These are phyloP conservation scores for Ameiurus melas DNA, from an alignment of 2,113 vertebrate species.

Conservation along the genomic window DNA sequence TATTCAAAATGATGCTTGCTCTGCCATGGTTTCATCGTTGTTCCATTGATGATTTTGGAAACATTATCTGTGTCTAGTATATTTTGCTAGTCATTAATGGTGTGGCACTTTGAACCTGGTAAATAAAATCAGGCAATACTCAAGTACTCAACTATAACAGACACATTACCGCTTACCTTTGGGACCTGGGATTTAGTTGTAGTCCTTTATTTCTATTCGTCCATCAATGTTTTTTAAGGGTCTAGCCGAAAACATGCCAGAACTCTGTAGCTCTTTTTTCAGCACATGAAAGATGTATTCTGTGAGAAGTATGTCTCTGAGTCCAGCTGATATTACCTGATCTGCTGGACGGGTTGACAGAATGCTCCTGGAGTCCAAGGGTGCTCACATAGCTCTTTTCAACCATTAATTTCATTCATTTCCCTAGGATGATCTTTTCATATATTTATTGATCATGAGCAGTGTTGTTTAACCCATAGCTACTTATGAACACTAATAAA, in stretches of 20 bases:
- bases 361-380: not conserved
- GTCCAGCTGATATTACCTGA: not conserved
- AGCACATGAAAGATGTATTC: slow-evolving; percentile 2
- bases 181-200: not conserved
- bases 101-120: not conserved
- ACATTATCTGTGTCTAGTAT: not conserved
- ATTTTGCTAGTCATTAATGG: not conserved
- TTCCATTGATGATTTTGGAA: not conserved
- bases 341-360: not conserved
- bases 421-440: not conserved
- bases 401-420: not conserved
- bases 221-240: not conserved
- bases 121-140: not conserved
- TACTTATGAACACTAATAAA: not conserved
- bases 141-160: not conserved
- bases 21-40: not conserved
- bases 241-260: not conserved
- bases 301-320: not conserved
- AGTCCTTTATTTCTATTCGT: not conserved
- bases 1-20: not conserved
- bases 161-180: not conserved
- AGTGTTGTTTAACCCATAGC: not conserved
- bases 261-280: slow-evolving; percentile 10
- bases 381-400: not conserved
- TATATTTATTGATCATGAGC: not conserved